phyloP scores from a whole-genome alignment of 2,797 vertebrate species.

The Characodon lateralis region DNA sequence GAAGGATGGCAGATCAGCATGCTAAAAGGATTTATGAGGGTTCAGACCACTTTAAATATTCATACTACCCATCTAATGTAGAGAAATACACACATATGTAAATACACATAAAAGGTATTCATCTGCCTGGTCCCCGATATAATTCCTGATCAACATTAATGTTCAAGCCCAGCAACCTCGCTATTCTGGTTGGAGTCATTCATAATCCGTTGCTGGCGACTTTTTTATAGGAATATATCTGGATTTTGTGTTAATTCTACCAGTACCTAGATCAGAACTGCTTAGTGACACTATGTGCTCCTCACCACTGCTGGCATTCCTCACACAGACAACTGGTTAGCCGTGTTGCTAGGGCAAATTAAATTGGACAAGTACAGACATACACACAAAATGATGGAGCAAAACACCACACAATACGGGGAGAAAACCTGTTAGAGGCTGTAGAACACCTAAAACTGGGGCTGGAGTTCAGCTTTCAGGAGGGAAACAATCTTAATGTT shows the following conservation, averaged over 20 bases:
- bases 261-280: background rate
- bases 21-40: slow-evolving; percentile 55
- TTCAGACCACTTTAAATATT: slow-evolving; percentile 57
- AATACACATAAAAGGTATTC: slow-evolving; percentile 10
- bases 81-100: slow-evolving; percentile 23
- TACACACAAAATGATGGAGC: background rate
- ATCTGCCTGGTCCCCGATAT: background rate
- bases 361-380: background rate
- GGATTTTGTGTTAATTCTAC: background rate
- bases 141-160: background rate
- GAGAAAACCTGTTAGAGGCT: too few relatives aligned
- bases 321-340: too few relatives aligned
- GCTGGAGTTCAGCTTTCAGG: too few relatives aligned
- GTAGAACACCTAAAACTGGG: too few relatives aligned
- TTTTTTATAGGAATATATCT: background rate
- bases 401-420: background rate
- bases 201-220: background rate
- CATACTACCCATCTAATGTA: slow-evolving; percentile 25
- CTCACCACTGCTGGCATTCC: background rate
- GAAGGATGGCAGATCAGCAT: slow-evolving; percentile 45
- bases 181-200: background rate
- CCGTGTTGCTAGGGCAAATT: background rate
- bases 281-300: background rate
- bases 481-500: too few relatives aligned
- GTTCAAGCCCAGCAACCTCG: background rate